Evolutionary conservation across 2,113 vertebrate species (phyloP).

Genomic region (Penelope pileata): DNA sequence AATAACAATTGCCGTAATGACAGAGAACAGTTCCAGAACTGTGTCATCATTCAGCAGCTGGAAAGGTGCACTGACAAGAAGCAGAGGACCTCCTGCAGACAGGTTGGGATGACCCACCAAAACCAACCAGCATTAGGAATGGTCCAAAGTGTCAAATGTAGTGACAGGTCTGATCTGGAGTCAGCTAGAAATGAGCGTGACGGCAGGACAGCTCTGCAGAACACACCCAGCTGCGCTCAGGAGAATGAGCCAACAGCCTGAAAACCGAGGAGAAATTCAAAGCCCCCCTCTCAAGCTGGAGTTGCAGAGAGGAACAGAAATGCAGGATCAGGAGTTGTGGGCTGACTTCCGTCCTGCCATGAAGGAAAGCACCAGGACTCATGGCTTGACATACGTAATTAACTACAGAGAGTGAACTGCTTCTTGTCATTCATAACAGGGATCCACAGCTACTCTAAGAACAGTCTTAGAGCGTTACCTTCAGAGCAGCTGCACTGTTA

Average conservation of each 20-base stretch:
- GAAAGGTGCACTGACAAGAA: not conserved
- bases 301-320: not conserved
- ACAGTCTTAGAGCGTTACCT: not conserved
- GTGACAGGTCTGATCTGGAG: not conserved
- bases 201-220: not conserved
- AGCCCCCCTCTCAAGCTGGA: not conserved
- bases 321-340: not conserved
- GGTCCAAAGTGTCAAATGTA: not conserved
- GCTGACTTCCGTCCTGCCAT: not conserved
- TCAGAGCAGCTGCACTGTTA: not conserved
- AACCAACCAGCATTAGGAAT: not conserved
- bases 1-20: not conserved
- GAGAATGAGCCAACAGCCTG: not conserved
- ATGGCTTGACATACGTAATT: not conserved
- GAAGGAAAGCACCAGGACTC: not conserved
- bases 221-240: rapidly evolving
- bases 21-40: not conserved
- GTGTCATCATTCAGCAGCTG: not conserved
- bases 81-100: not conserved
- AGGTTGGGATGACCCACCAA: not conserved
- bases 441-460: not conserved
- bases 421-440: not conserved
- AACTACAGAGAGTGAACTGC: not conserved
- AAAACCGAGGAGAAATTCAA: not conserved
- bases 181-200: not conserved